Evolutionary conservation across 2,888 invertebrate species (phyloP).

Genomic region (Cheilosia soror): DNA sequence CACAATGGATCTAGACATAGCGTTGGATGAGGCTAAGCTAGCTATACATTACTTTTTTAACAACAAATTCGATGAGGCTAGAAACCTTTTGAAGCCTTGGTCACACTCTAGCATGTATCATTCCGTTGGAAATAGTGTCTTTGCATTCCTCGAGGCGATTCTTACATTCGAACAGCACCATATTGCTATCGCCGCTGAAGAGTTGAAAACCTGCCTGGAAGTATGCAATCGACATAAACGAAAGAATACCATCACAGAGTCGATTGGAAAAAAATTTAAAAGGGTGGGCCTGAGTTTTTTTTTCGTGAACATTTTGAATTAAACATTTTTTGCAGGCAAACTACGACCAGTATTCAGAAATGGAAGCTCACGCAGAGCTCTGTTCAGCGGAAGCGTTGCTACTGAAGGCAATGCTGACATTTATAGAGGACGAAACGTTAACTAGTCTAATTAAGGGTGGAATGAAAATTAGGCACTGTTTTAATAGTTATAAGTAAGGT

Average conservation of each 20-base stretch:
- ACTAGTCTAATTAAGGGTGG: conserved; percentile 96
- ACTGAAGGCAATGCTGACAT: conserved; percentile 94
- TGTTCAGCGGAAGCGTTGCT: conserved; percentile 97
- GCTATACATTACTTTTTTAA: conserved; percentile 96
- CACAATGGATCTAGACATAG: conserved; percentile 80
- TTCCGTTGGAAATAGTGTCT: conserved; percentile 94
- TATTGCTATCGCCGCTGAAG: conserved; percentile 89
- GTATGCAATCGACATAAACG: conserved; percentile 87
- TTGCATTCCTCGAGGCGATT: conserved; percentile 95
- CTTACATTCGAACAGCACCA: conserved; percentile 94
- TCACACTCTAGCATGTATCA: conserved; percentile 95
- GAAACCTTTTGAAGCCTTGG: conserved; percentile 91
- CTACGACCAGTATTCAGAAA: conserved; percentile 90
- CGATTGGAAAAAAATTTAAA: conserved; percentile 92
- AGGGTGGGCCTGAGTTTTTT: conserved; percentile 80
- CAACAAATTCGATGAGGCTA: conserved; percentile 94
- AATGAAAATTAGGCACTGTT: conserved; percentile 95
- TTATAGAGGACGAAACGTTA: conserved; percentile 97
- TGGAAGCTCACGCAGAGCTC: conserved; percentile 97
- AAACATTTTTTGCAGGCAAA: conserved; percentile 85
- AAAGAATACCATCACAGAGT: conserved; percentile 88
- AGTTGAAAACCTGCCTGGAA: conserved; percentile 90
- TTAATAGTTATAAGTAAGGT: conserved; percentile 94
- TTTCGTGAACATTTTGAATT: not conserved
- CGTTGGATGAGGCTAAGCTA: conserved; percentile 90